Percentiles rank a stretch among this genome's conserved stretches.
phyloP scores from a whole-genome alignment of 2,888 invertebrate species.

The Carterocephalus palaemon region DNA sequence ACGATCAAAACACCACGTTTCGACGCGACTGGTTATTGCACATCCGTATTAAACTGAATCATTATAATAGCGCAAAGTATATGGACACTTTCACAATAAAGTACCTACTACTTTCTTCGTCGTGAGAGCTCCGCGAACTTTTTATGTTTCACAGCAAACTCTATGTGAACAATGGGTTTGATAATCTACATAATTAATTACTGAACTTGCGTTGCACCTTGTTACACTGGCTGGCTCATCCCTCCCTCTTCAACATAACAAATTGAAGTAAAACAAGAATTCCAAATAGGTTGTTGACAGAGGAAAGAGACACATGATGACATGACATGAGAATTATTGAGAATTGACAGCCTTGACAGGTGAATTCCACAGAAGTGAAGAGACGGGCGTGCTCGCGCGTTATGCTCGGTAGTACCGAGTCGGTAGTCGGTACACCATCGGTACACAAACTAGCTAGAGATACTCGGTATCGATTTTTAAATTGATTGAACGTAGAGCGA shows the following conservation, averaged over 20 bases:
- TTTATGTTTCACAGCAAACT: conserved; percentile 63
- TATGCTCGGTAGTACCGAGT: too few relatives aligned
- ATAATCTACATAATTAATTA: conserved; percentile 66
- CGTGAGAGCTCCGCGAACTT: conserved; percentile 59
- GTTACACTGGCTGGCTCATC: conserved; percentile 43
- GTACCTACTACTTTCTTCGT: conserved; percentile 67
- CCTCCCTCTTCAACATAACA: conserved; percentile 44
- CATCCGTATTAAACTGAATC: conserved; percentile 8
- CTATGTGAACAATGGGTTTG: conserved; percentile 61
- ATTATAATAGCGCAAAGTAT: conserved; percentile 13
- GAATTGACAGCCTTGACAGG: conserved; percentile 33
- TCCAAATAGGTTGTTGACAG: conserved; percentile 21
- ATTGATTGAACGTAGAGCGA: conserved; percentile 9
- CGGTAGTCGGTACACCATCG: too few relatives aligned
- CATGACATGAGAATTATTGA: conserved; percentile 16
- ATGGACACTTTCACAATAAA: conserved; percentile 40
- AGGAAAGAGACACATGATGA: conserved; percentile 13
- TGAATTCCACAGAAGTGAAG: conserved; percentile 39
- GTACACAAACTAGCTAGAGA: too few relatives aligned
- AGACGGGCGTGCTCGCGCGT: too few relatives aligned
- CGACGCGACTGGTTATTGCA: conserved; percentile 7
- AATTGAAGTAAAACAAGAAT: conserved; percentile 32
- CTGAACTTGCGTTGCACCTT: conserved; percentile 39
- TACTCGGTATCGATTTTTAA: conserved; percentile 13
- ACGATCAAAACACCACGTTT: conserved; percentile 1